phyloP scores from a whole-genome alignment of 2,888 invertebrate species.

The Epirrhoe alternata region DNA sequence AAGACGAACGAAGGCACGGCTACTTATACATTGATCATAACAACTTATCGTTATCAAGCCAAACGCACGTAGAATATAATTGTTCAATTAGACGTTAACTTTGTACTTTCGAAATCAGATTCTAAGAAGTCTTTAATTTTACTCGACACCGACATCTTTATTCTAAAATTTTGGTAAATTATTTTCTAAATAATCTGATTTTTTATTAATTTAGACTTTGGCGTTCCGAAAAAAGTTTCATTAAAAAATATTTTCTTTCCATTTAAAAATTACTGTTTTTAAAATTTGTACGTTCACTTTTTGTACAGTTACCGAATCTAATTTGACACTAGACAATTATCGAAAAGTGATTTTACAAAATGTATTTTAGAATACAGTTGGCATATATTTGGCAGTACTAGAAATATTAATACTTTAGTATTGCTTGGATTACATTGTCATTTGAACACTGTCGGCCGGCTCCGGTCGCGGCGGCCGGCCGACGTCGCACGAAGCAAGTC shows the following conservation, averaged over 20 bases:
- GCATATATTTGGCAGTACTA: slow-evolving; percentile 84
- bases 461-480: slow-evolving; percentile 53
- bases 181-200: slow-evolving; percentile 82
- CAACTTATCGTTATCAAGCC: slow-evolving; percentile 66
- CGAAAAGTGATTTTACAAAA: slow-evolving; percentile 81
- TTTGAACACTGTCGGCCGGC: slow-evolving; percentile 76
- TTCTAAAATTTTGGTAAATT: slow-evolving; percentile 71
- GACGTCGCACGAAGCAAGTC: slow-evolving; percentile 65
- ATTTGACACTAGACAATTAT: slow-evolving; percentile 83
- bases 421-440: slow-evolving; percentile 85
- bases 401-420: slow-evolving; percentile 84
- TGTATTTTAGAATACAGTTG: slow-evolving; percentile 82
- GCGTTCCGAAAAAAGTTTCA: slow-evolving; percentile 83
- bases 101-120: slow-evolving; percentile 85
- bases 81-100: slow-evolving; percentile 79
- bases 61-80: slow-evolving; percentile 81
- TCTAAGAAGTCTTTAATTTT: slow-evolving; percentile 83
- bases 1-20: slow-evolving; percentile 84
- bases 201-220: slow-evolving; percentile 80
- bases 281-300: slow-evolving; percentile 83
- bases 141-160: slow-evolving; percentile 78
- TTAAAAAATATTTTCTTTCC: slow-evolving; percentile 84
- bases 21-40: slow-evolving; percentile 77
- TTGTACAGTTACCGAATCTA: slow-evolving; percentile 85
- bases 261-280: slow-evolving; percentile 76